Evolutionary conservation across 2,888 invertebrate genomes (phyloP).

Genomic region (Abrostola tripartita): DNA sequence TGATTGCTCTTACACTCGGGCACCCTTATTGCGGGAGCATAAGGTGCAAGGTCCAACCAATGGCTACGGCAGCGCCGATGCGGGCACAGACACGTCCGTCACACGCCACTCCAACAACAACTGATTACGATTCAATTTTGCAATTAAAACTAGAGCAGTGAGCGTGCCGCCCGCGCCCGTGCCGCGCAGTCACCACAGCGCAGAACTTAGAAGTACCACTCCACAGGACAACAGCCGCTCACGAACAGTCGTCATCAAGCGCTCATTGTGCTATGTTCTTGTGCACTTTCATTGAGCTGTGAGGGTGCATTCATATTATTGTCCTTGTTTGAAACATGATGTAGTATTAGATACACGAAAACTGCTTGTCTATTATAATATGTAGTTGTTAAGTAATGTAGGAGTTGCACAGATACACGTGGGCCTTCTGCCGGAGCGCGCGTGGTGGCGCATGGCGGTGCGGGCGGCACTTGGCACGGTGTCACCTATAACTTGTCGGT

Average conservation of each 20-base stretch:
- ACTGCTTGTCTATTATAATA: background rate
- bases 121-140: conserved; percentile 60
- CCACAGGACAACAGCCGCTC: background rate
- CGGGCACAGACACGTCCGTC: conserved; percentile 38
- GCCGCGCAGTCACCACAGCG: background rate
- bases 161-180: background rate
- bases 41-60: conserved; percentile 13
- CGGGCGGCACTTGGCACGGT: background rate
- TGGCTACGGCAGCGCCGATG: background rate
- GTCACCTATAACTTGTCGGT: conserved; percentile 13
- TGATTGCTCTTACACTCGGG: background rate
- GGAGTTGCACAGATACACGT: too few relatives aligned
- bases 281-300: too few relatives aligned
- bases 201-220: conserved; percentile 9
- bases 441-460: background rate
- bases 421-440: too few relatives aligned
- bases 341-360: background rate
- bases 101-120: conserved; percentile 50
- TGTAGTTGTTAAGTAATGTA: too few relatives aligned
- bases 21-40: conserved; percentile 5
- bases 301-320: too few relatives aligned
- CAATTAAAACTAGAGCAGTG: conserved; percentile 55
- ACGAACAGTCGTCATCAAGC: too few relatives aligned
- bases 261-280: too few relatives aligned
- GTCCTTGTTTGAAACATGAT: too few relatives aligned